phyloP scores from a whole-genome alignment of 2,888 invertebrate species.

The Lasioglossum malachurum region DNA sequence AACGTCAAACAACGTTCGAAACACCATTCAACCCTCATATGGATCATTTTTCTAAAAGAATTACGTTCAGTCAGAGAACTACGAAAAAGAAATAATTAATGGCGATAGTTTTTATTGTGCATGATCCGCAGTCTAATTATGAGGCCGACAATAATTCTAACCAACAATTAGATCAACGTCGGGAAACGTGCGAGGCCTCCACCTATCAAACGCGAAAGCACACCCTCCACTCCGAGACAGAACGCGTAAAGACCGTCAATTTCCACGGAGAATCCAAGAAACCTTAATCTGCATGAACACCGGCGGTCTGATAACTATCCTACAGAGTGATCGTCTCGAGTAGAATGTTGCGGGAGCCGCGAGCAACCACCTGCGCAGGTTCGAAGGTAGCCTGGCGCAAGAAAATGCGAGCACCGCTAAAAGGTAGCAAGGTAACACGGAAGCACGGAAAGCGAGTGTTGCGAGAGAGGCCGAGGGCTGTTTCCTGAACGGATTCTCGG shows the following conservation, averaged over 20 bases:
- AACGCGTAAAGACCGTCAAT: neutral
- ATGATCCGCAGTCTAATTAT: no score
- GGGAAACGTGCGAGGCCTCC: no score
- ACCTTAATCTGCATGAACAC: neutral
- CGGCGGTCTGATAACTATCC: neutral
- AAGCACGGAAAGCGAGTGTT: slow-evolving; percentile 26
- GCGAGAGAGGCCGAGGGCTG: slow-evolving; percentile 37
- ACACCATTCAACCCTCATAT: no score
- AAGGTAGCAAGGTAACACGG: slow-evolving; percentile 26
- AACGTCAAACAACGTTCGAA: no score
- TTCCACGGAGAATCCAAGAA: neutral
- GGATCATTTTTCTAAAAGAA: no score
- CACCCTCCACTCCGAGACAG: neutral
- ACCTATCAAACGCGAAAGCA: neutral
- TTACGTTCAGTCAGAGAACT: no score
- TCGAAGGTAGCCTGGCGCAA: neutral
- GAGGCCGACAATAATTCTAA: no score
- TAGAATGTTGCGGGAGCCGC: neutral
- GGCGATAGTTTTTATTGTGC: no score
- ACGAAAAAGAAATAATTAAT: no score
- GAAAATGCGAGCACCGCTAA: neutral
- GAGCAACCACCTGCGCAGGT: slow-evolving; percentile 35
- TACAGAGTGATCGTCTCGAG: neutral
- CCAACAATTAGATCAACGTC: no score
- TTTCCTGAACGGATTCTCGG: slow-evolving; percentile 64